Conservation (phyloP, 1,140 invertebrate genomes). For the Cydia strobilella region DNA sequence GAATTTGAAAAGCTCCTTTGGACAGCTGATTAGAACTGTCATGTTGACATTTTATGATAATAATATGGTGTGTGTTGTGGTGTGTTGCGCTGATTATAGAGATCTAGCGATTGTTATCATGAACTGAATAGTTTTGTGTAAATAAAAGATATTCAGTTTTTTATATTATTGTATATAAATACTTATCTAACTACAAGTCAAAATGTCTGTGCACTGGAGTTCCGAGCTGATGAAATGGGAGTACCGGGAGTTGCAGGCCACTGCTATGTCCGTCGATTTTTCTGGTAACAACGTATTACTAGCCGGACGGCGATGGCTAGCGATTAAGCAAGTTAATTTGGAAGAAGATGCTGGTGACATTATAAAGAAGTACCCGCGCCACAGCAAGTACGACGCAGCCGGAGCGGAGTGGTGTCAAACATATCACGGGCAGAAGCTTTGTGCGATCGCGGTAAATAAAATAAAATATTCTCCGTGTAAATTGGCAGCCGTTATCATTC, state of each 20-base stretch:
- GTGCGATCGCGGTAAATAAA: slow-evolving; percentile 92
- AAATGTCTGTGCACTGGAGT: slow-evolving; percentile 78
- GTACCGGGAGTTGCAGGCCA: slow-evolving; percentile 87
- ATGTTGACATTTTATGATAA: slow-evolving; percentile 6
- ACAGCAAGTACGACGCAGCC: slow-evolving; percentile 96
- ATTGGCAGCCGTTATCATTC: background rate
- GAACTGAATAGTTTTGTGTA: background rate
- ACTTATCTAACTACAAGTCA: slow-evolving; percentile 23
- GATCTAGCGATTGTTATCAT: slow-evolving; percentile 11
- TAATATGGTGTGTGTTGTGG: background rate
- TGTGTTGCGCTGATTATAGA: background rate
- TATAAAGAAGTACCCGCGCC: slow-evolving; percentile 89
- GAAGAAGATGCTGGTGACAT: slow-evolving; percentile 87
- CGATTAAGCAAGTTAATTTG: slow-evolving; percentile 87
- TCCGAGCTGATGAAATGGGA: slow-evolving; percentile 78
- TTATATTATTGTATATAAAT: background rate
- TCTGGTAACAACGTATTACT: slow-evolving; percentile 91
- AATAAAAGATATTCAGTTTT: background rate
- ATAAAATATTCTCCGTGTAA: slow-evolving; percentile 16
- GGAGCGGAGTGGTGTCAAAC: slow-evolving; percentile 96
- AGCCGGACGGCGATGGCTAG: slow-evolving; percentile 91
- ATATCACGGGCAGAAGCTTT: slow-evolving; percentile 87
- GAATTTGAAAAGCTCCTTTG: background rate
- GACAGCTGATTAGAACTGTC: slow-evolving; percentile 16
- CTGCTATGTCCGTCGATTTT: slow-evolving; percentile 94